These are phyloP conservation scores for Physella acuta DNA, from an alignment of 1,140 invertebrate species.

Conservation along the genomic window DNA sequence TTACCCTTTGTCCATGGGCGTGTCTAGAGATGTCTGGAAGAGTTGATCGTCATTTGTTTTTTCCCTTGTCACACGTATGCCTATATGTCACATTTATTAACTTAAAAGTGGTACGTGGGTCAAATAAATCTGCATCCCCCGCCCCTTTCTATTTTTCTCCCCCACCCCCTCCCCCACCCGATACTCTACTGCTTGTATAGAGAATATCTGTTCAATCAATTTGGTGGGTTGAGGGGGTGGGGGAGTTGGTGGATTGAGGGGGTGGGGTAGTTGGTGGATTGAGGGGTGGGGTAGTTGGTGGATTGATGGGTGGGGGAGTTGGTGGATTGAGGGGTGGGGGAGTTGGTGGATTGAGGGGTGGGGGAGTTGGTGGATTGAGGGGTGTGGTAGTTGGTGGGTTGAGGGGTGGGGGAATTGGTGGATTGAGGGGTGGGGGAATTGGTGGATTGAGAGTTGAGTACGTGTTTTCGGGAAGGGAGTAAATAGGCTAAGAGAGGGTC, in stretches of 20 bases:
- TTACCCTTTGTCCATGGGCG: no score
- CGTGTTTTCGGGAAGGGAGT: not conserved
- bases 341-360: not conserved
- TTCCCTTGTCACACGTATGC: no score
- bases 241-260: no score
- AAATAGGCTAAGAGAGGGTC: not conserved
- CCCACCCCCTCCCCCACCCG: no score
- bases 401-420: not conserved
- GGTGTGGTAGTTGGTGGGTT: not conserved
- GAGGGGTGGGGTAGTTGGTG: not conserved
- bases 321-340: not conserved
- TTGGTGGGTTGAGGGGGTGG: not conserved
- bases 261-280: not conserved
- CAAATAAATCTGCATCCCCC: no score
- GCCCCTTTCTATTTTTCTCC: no score
- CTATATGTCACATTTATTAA: no score
- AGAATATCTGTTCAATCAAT: no score
- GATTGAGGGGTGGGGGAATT: not conserved
- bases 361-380: constrained; percentile 1
- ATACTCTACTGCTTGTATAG: no score
- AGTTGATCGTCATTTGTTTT: no score
- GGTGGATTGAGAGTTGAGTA: not conserved
- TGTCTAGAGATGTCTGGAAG: no score
- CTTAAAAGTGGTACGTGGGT: no score
- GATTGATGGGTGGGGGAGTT: not conserved